Evolutionary conservation across 2,113 vertebrate species (phyloP).

Genomic region (Dendrocopos noguchii): DNA sequence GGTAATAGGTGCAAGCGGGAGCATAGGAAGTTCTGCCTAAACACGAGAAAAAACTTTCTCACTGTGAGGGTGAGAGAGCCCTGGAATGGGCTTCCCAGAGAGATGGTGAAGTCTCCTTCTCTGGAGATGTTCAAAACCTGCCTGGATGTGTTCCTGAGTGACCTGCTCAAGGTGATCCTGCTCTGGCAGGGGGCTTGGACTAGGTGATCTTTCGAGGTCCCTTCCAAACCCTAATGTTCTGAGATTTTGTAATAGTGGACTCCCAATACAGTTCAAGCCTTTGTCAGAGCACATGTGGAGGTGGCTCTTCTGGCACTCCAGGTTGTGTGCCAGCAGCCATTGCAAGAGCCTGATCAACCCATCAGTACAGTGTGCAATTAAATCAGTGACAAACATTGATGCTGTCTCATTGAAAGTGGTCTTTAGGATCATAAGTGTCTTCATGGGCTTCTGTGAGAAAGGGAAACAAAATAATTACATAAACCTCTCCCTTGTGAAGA

Average conservation of each 20-base stretch:
- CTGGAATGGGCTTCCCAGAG: no score
- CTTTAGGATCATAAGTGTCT: neutral
- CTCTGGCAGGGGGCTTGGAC: no score
- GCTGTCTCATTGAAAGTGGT: constrained; percentile 4
- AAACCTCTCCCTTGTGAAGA: constrained; percentile 58
- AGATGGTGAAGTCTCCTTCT: no score
- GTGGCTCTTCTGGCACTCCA: neutral
- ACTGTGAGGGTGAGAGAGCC: no score
- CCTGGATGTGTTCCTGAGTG: no score
- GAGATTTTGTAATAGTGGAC: neutral
- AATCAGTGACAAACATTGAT: neutral
- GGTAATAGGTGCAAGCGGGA: no score
- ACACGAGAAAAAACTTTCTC: no score
- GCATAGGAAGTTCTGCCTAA: no score
- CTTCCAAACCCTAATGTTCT: no score
- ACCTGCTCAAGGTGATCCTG: no score
- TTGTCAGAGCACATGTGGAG: neutral
- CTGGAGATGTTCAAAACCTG: no score
- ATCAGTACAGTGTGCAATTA: neutral
- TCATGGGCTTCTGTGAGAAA: constrained; percentile 43
- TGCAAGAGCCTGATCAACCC: neutral
- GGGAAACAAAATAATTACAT: neutral
- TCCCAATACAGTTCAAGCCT: neutral
- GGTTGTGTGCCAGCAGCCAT: neutral
- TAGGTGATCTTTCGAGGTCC: no score